Evolutionary conservation across 1,140 invertebrate species (phyloP).

Genomic region (Calycopis cecrops): DNA sequence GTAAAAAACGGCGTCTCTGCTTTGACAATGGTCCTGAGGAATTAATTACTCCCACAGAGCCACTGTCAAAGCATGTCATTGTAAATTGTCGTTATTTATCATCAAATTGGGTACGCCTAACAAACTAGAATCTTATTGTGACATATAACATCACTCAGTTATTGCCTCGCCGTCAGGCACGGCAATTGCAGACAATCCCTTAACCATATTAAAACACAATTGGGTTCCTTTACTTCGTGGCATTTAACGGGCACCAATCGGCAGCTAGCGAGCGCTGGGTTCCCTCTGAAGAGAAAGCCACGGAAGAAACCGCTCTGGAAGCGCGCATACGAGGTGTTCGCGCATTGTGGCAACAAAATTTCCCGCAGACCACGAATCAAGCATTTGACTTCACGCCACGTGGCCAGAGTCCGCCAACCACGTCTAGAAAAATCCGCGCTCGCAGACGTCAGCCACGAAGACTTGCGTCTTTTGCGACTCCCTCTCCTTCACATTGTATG

Average conservation of each 20-base stretch:
- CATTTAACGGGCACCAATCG: constrained; percentile 61
- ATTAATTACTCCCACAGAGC: too few species aligned
- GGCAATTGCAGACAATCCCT: not conserved
- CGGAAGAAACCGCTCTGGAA: constrained; percentile 50
- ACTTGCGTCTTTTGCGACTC: not conserved
- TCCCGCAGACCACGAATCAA: constrained; percentile 10
- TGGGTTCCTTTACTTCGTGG: constrained; percentile 4
- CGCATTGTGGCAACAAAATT: constrained; percentile 38
- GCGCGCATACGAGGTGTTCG: constrained; percentile 50
- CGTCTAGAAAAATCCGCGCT: not conserved
- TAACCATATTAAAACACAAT: not conserved
- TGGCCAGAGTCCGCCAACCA: not conserved
- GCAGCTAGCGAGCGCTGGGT: constrained; percentile 70
- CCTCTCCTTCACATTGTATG: not conserved
- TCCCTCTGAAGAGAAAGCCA: constrained; percentile 41
- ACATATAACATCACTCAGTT: too few species aligned
- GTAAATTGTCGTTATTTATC: too few species aligned
- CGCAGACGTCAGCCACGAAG: not conserved
- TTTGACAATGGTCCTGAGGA: too few species aligned
- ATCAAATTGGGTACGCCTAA: too few species aligned
- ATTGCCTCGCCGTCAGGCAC: too few species aligned
- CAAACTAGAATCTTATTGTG: too few species aligned
- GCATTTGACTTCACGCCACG: too few species aligned
- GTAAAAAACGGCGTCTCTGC: too few species aligned
- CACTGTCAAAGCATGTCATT: too few species aligned